Conservation (phyloP, 1,140 invertebrate species). For the Drosophila funebris region DNA sequence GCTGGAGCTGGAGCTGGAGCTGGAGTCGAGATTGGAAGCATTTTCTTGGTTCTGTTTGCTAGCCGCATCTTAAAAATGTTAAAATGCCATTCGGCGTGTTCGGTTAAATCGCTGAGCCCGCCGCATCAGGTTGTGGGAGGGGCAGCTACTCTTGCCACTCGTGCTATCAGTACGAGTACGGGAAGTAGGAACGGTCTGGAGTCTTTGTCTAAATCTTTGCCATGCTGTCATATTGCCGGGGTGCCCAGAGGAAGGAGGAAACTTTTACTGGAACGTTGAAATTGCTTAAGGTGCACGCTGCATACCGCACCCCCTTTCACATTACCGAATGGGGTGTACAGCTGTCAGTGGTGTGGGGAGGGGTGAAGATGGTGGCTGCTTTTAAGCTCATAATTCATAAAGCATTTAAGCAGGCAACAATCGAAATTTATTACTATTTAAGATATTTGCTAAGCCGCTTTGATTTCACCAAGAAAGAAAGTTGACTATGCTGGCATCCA, state of each 20-base stretch:
- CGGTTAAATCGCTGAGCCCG: constrained; percentile 37
- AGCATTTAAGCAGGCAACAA: constrained; percentile 82
- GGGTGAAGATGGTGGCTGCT: constrained; percentile 10
- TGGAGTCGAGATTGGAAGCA: background rate
- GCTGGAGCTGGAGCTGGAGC: background rate
- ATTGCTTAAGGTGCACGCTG: constrained; percentile 63
- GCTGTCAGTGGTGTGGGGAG: background rate
- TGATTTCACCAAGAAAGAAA: constrained; percentile 18
- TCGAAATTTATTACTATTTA: constrained; percentile 83
- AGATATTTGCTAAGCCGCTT: constrained; percentile 68
- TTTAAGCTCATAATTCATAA: constrained; percentile 83
- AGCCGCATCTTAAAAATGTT: constrained; percentile 58
- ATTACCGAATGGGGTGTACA: background rate
- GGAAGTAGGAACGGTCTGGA: constrained; percentile 58
- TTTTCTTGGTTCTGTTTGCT: constrained; percentile 11
- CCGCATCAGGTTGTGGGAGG: background rate
- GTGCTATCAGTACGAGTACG: constrained; percentile 39
- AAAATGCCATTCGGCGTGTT: constrained; percentile 51
- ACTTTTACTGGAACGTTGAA: constrained; percentile 62
- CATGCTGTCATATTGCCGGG: constrained; percentile 47
- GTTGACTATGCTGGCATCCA: background rate
- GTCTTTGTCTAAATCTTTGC: constrained; percentile 78
- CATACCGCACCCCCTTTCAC: constrained; percentile 4
- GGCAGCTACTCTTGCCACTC: constrained; percentile 8
- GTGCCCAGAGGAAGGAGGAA: constrained; percentile 26